Percentiles rank a stretch among this genome's conserved stretches.
These are phyloP conservation scores for Callorhinus ursinus DNA, from an alignment of 2,113 vertebrate species.

Conservation along the genomic window DNA sequence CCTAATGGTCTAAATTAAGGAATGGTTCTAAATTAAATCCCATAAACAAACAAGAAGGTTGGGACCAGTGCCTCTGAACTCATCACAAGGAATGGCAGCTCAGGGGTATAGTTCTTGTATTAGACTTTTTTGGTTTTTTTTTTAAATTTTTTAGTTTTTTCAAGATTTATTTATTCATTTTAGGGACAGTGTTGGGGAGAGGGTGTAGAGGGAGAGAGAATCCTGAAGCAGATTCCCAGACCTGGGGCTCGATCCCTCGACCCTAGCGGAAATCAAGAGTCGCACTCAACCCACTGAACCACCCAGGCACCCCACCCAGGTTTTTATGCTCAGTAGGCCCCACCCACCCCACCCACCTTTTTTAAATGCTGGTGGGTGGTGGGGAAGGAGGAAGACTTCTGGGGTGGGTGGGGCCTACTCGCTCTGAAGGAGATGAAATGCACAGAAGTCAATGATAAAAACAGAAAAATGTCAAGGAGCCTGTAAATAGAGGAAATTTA, in stretches of 20 bases:
- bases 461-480: neutral
- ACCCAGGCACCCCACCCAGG: neutral
- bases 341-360: neutral
- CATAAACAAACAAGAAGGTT: neutral
- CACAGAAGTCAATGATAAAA: neutral
- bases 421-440: neutral
- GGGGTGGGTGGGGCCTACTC: neutral
- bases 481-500: neutral
- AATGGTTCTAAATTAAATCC: constrained; percentile 24
- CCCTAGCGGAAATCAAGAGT: neutral
- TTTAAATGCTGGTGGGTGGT: neutral
- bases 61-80: neutral
- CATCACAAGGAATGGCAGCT: neutral
- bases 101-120: neutral
- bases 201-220: neutral
- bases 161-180: neutral
- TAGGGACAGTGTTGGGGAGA: neutral
- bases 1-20: neutral
- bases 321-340: too few relatives aligned
- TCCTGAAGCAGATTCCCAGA: neutral
- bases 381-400: neutral
- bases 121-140: neutral
- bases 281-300: neutral
- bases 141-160: neutral
- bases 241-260: neutral